Base-by-base conservation (phyloP, 2,888 invertebrate genomes). In the Sinodicranocentrus sp. region DNA sequence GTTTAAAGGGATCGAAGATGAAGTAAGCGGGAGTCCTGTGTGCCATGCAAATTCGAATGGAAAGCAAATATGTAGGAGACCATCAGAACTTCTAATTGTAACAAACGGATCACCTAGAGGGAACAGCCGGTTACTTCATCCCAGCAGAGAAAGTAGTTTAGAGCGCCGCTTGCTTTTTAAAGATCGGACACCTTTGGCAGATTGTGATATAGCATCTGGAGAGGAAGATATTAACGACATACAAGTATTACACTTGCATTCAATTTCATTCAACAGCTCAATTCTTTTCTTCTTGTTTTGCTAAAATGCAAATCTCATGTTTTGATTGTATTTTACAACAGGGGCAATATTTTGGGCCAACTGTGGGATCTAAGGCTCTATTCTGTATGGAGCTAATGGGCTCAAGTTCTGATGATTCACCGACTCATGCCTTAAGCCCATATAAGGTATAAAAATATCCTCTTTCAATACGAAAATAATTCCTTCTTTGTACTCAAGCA, bases 121-220 rank as follows among this genome's bases (percentile, higher is more conserved):
- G 33, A 33, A n/a, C n/a, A n/a, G n/a, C n/a, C n/a, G 33, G 10
- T 10, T 33, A 3, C 33, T 67, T 19, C 73, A 26, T 2, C 19
- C 65, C n/a, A 77, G 82, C 17, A 48, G 82, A 33, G 82, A 82
- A 0, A 82, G 23, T 21, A 82, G 82, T 44, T 21, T 82, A 19
- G 82, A 82, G 25, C 61, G 82, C 3, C 39, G 82, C 13, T 28
- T 82, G 15, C 25, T 82, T 15, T 71, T 33, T 33, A 82, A 82
- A 25, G 82, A 19, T 13, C 68, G 2, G 19, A 82, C 82, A 10
- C 82, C 82, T 21, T 71, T 82, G 65, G 82, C 82, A 25, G 82
- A 91, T 88, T 25, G 91, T 90, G 70, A 92, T 90, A 89, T 91
- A 91, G 85, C 91, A 89, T 39, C 91, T 91, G 87, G 91, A 91